phyloP scores from a whole-genome alignment of 2,888 invertebrate species.

The Marasmarcha lunaedactyla region DNA sequence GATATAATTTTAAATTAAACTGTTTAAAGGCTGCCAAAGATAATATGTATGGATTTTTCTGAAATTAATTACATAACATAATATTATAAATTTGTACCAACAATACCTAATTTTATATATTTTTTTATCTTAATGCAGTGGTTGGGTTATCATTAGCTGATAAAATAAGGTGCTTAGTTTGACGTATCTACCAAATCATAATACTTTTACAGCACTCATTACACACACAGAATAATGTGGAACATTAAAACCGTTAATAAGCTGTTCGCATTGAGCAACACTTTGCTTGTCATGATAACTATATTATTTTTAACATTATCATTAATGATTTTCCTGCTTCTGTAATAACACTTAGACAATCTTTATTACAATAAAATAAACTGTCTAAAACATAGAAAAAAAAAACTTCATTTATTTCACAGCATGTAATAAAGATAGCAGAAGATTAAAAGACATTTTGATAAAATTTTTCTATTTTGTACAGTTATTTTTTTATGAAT shows the following conservation, averaged over 20 bases:
- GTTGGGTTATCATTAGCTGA: slow-evolving; percentile 60
- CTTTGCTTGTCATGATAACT: too few species aligned
- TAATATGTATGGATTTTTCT: slow-evolving; percentile 17
- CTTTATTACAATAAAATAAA: too few species aligned
- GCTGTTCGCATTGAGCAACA: too few species aligned
- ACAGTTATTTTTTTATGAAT: background rate
- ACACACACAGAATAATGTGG: slow-evolving; percentile 2
- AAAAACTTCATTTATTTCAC: too few species aligned
- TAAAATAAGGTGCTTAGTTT: slow-evolving; percentile 45
- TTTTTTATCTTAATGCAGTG: slow-evolving; percentile 54
- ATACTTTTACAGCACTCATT: slow-evolving; percentile 18
- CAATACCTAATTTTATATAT: slow-evolving; percentile 37
- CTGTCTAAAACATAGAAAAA: too few species aligned
- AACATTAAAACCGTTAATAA: background rate
- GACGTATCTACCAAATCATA: slow-evolving; percentile 54
- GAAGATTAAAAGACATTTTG: too few species aligned
- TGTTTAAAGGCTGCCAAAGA: slow-evolving; percentile 50
- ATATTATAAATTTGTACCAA: slow-evolving; percentile 36
- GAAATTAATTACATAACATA: background rate
- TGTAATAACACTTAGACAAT: too few species aligned
- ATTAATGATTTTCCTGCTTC: too few species aligned
- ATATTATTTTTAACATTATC: too few species aligned
- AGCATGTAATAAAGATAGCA: too few species aligned
- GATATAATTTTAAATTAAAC: slow-evolving; percentile 25
- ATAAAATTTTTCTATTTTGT: slow-evolving; percentile 21